A percentile compares a stretch with the other conserved stretches of the same genome.
These are phyloP conservation scores for Dendroctonus valens DNA, from an alignment of 1,140 invertebrate species.

Conservation along the genomic window DNA sequence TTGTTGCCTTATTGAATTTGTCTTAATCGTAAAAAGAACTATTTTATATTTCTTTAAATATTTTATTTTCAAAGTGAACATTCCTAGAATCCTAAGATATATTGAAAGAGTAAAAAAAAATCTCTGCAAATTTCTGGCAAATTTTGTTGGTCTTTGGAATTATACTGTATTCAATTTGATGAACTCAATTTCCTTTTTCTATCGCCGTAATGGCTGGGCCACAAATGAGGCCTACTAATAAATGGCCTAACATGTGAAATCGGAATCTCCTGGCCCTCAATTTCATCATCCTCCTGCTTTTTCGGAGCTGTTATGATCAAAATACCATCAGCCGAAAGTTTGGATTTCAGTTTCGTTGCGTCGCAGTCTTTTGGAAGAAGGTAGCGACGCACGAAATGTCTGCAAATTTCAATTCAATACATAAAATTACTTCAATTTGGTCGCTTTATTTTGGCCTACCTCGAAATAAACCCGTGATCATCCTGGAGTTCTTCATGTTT, in stretches of 20 bases:
- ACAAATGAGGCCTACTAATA: slow-evolving; percentile 15
- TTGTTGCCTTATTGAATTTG: too few relatives aligned
- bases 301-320: slow-evolving; percentile 17
- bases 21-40: too few relatives aligned
- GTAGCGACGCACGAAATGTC: slow-evolving; percentile 24
- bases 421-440: background rate
- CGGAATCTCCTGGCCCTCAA: slow-evolving; percentile 20
- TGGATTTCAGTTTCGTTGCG: slow-evolving; percentile 20
- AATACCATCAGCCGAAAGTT: slow-evolving; percentile 22
- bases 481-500: slow-evolving; percentile 27
- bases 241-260: slow-evolving; percentile 19
- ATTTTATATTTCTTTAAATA: too few relatives aligned
- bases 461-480: slow-evolving; percentile 23
- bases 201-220: slow-evolving; percentile 10
- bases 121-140: too few relatives aligned
- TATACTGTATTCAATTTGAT: slow-evolving; percentile 2
- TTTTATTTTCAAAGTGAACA: too few relatives aligned
- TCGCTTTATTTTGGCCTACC: slow-evolving; percentile 1
- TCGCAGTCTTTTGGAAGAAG: slow-evolving; percentile 20
- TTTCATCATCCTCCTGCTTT: slow-evolving; percentile 9
- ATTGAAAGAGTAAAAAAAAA: too few relatives aligned
- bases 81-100: too few relatives aligned
- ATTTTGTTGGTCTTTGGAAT: too few relatives aligned
- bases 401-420: background rate
- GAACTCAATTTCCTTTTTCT: slow-evolving; percentile 19